Evolutionary conservation across 2,888 invertebrate genomes (phyloP), one percentile per base, ranked within the genome.

Genomic region (Linyphia triangularis): DNA sequence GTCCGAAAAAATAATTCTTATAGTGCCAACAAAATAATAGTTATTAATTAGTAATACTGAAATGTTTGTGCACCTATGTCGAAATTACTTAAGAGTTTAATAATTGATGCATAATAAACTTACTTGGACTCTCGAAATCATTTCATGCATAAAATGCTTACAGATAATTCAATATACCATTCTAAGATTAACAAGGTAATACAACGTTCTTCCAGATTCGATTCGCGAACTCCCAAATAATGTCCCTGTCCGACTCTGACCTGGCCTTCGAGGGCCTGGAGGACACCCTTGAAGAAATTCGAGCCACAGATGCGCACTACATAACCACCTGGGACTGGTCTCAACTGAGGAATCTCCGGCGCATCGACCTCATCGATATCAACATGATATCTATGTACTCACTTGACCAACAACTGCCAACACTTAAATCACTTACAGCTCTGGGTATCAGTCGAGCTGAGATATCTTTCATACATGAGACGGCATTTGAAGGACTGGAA

Each of bases 151-250:
- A n/a, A n/a, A n/a, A n/a, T n/a, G n/a, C n/a, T n/a, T n/a, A n/a
- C n/a, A n/a, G n/a, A n/a, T n/a, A n/a, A n/a, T n/a, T n/a, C n/a
- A n/a, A n/a, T n/a, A n/a, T n/a, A n/a, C n/a, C n/a, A n/a, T n/a
- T n/a, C n/a, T n/a, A n/a, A n/a, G n/a, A n/a, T n/a, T n/a, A n/a
- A n/a, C n/a, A n/a, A n/a, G n/a, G n/a, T n/a, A n/a, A n/a, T n/a
- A n/a, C n/a, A n/a, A n/a, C n/a, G n/a, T n/a, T n/a, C n/a, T n/a
- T 63, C 2, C 86, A 88, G 86, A 75, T 88, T 13, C 67, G 77
- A 5, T 88, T 88, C 26, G 13, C 59, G 13, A 69, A 70, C 33
- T 59, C 88, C 0, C 65, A 88, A 37, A 16, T 88, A 1, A 82
- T 88, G 88, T 57, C 88, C 0, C 22, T 88, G 16, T 77, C 88